Evolutionary conservation across 2,888 invertebrate genomes (phyloP).

Genomic region (Nematopogon swammerdamellus): DNA sequence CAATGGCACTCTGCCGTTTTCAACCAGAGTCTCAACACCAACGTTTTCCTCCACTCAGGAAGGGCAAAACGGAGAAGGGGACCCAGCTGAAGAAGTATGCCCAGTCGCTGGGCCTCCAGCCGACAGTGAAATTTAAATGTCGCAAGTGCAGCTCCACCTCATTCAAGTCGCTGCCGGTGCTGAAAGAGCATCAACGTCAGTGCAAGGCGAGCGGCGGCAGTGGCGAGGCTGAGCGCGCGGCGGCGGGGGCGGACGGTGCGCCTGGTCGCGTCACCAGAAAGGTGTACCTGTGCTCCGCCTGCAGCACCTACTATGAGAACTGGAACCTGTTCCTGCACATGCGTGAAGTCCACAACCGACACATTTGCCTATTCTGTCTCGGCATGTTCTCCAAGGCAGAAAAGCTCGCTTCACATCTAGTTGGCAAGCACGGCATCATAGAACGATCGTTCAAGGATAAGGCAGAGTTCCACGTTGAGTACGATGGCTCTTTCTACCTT

Average conservation of each 20-base stretch:
- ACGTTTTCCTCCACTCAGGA: constrained; percentile 20
- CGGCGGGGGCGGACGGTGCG: constrained; percentile 25
- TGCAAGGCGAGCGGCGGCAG: constrained; percentile 54
- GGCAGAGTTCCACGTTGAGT: constrained; percentile 64
- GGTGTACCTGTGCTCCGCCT: constrained; percentile 78
- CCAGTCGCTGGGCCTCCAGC: constrained; percentile 69
- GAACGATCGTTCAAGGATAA: constrained; percentile 65
- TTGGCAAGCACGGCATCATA: constrained; percentile 73
- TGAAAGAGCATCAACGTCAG: constrained; percentile 66
- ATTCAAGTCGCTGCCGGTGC: constrained; percentile 61
- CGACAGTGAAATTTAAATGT: constrained; percentile 70
- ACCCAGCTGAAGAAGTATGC: constrained; percentile 60
- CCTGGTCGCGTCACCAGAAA: constrained; percentile 68
- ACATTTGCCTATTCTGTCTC: constrained; percentile 79
- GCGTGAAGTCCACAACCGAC: constrained; percentile 76
- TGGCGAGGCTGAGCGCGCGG: constrained; percentile 40
- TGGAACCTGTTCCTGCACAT: constrained; percentile 85
- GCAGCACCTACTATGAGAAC: constrained; percentile 80
- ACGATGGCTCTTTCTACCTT: constrained; percentile 67
- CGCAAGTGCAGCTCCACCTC: constrained; percentile 68
- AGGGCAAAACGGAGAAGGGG: constrained; percentile 37
- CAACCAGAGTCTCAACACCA: too few species aligned
- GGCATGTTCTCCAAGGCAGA: constrained; percentile 80
- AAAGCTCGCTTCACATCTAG: constrained; percentile 73
- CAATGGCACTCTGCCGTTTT: too few species aligned